A percentile compares a stretch with the other conserved stretches of the same genome.
Conservation (phyloP, 1,140 invertebrate species). For the Tetragnatha versicolor region DNA sequence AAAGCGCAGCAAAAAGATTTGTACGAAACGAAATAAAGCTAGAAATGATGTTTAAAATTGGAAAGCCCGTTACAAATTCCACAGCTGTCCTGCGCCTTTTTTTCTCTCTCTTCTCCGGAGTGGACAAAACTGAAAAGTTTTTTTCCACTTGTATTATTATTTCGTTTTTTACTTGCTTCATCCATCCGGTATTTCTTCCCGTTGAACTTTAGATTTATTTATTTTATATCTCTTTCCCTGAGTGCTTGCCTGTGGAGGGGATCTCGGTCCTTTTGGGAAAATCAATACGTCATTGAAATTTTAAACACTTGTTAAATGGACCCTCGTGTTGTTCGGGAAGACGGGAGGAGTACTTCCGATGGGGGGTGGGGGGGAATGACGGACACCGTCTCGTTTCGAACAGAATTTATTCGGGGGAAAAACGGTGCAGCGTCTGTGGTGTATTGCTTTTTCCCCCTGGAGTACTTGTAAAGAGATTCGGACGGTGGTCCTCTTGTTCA, state of each 20-base stretch:
- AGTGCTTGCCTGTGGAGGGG: slow-evolving; percentile 1
- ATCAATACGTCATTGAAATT: slow-evolving; percentile 56
- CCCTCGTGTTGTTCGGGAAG: slow-evolving; percentile 29
- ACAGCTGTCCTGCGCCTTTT: slow-evolving; percentile 28
- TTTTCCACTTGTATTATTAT: slow-evolving; percentile 2
- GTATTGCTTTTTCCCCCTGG: too few species aligned
- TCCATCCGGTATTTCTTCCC: slow-evolving; percentile 2
- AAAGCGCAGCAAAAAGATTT: neutral
- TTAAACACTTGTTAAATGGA: slow-evolving; percentile 57
- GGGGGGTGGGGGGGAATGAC: neutral
- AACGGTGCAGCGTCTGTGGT: too few species aligned
- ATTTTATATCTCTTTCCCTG: slow-evolving; percentile 24
- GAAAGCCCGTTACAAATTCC: slow-evolving; percentile 53
- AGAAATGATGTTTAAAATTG: slow-evolving; percentile 56
- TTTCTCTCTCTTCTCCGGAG: slow-evolving; percentile 3
- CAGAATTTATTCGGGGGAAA: too few species aligned
- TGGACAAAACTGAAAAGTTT: slow-evolving; percentile 53
- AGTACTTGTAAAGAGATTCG: too few species aligned
- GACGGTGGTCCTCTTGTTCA: too few species aligned
- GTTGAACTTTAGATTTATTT: slow-evolving; percentile 41
- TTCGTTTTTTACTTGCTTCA: neutral
- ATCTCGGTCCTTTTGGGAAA: slow-evolving; percentile 21
- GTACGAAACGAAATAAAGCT: slow-evolving; percentile 36
- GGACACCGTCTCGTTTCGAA: too few species aligned
- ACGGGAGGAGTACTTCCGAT: slow-evolving; percentile 2